phyloP scores from a whole-genome alignment of 2,797 vertebrate genomes.

The Phoxinus dragarum region DNA sequence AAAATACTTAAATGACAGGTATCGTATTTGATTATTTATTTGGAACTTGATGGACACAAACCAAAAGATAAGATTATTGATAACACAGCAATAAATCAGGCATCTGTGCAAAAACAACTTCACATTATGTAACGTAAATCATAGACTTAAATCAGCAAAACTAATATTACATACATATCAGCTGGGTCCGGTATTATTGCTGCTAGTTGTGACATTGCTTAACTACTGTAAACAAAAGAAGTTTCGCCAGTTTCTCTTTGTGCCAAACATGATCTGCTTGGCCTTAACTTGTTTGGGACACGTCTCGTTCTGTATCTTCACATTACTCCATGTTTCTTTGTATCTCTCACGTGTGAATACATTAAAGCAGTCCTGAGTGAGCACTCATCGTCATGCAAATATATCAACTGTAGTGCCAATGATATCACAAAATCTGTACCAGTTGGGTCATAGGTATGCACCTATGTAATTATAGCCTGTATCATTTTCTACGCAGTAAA shows the following conservation, averaged over 20 bases:
- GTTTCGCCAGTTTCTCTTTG: neutral
- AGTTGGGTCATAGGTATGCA: neutral
- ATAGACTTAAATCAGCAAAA: neutral
- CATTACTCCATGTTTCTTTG: neutral
- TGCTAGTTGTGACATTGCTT: neutral
- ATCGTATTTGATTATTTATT: neutral
- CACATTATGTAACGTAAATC: neutral
- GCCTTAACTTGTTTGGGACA: conserved; percentile 4
- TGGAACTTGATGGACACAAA: neutral
- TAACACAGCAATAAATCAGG: neutral
- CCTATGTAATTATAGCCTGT: neutral
- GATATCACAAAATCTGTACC: neutral
- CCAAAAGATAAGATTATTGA: neutral
- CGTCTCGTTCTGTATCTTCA: neutral
- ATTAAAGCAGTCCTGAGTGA: neutral
- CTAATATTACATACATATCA: neutral
- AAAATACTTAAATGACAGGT: neutral
- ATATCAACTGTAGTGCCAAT: neutral
- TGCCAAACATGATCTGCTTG: neutral
- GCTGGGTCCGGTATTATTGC: neutral
- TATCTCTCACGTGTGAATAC: neutral
- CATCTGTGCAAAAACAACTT: neutral
- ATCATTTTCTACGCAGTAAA: neutral
- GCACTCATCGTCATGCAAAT: neutral
- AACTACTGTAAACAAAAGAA: neutral